A percentile compares a stretch with the other conserved stretches of the same genome.
These are phyloP conservation scores for Drosophila algonquin DNA, from an alignment of 2,888 invertebrate genomes.

Conservation along the genomic window DNA sequence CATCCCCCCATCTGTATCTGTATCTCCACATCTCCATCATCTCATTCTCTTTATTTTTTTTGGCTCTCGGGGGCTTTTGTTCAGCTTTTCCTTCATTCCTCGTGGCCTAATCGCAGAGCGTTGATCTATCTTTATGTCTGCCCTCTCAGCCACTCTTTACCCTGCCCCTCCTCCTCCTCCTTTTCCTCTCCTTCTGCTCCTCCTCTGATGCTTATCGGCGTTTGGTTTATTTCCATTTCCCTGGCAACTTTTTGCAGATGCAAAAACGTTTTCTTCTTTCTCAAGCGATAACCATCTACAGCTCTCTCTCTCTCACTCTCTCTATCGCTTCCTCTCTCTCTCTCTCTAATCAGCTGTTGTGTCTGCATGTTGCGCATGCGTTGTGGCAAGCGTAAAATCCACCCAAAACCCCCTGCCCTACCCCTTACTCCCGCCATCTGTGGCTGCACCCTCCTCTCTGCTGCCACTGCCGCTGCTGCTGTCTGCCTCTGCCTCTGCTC, in stretches of 20 bases:
- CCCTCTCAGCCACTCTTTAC: slow-evolving; percentile 32
- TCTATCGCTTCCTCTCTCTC: slow-evolving; percentile 26
- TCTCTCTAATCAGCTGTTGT: slow-evolving; percentile 63
- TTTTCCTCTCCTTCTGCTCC: slow-evolving; percentile 24
- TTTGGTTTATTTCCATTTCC: slow-evolving; percentile 77
- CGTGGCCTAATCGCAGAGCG: slow-evolving; percentile 54
- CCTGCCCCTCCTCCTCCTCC: slow-evolving; percentile 18
- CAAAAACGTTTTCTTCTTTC: slow-evolving; percentile 60
- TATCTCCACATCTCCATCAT: slow-evolving; percentile 38
- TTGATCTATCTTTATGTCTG: slow-evolving; percentile 75
- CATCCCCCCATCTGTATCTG: slow-evolving; percentile 17
- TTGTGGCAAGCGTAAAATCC: slow-evolving; percentile 46
- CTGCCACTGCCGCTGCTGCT: slow-evolving; percentile 12
- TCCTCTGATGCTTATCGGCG: slow-evolving; percentile 55
- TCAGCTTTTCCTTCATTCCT: slow-evolving; percentile 53
- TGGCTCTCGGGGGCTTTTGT: slow-evolving; percentile 57
- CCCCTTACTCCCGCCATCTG: slow-evolving; percentile 17
- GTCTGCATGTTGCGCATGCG: slow-evolving; percentile 73
- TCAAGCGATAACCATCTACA: slow-evolving; percentile 47
- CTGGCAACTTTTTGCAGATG: slow-evolving; percentile 72
- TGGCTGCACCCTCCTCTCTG: slow-evolving; percentile 14
- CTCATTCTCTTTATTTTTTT: slow-evolving; percentile 38
- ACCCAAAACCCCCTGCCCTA: slow-evolving; percentile 22
- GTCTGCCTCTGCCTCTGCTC: slow-evolving; percentile 16
- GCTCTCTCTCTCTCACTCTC: slow-evolving; percentile 8